A percentile compares a stretch with the other conserved stretches of the same genome.
These are phyloP conservation scores for Callaeas wilsoni DNA, from an alignment of 2,113 vertebrate genomes.

Conservation along the genomic window DNA sequence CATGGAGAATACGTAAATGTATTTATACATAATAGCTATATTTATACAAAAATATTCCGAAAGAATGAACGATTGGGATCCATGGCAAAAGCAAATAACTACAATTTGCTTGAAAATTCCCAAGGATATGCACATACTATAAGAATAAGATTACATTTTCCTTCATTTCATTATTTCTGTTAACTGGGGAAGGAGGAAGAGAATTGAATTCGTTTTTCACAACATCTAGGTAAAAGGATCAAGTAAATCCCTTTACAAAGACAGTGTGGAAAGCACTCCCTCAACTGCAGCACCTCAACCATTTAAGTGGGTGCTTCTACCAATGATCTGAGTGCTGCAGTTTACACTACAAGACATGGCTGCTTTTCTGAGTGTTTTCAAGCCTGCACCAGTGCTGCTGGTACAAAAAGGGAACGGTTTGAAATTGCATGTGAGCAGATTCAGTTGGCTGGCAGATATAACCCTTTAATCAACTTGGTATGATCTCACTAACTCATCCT, in stretches of 20 bases:
- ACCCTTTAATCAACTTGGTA: neutral
- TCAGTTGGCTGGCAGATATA: neutral
- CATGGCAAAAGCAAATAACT: neutral
- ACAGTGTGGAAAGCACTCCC: neutral
- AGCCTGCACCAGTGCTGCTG: neutral
- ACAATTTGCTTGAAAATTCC: neutral
- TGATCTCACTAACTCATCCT: neutral
- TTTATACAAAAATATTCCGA: neutral
- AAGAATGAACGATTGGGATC: neutral
- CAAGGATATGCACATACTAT: neutral
- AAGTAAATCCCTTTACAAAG: neutral
- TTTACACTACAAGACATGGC: neutral
- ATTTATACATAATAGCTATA: neutral
- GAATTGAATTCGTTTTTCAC: neutral
- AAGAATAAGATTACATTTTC: neutral
- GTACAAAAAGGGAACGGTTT: neutral
- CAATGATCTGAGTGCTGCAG: neutral
- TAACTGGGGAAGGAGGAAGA: neutral
- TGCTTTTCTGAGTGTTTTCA: neutral
- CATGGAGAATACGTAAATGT: neutral
- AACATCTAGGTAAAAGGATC: neutral
- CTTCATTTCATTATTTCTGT: neutral
- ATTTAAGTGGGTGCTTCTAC: neutral
- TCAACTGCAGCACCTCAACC: neutral
- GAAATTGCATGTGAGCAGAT: neutral